Evolutionary conservation across 1,140 invertebrate species (phyloP), one percentile per base, ranked within the genome.

Genomic region (Leptoteleia sp.): DNA sequence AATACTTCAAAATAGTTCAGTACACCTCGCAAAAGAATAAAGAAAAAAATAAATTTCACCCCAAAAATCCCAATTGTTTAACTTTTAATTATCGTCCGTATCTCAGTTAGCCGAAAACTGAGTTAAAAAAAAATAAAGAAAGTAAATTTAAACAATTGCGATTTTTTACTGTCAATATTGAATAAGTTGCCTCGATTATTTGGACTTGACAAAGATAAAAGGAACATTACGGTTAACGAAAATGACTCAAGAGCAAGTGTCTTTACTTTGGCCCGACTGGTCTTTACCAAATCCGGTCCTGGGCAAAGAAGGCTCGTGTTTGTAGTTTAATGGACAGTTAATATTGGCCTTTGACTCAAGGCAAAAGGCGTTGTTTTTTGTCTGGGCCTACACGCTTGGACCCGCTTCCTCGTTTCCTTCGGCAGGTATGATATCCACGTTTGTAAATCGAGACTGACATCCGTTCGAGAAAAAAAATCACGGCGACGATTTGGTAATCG

Each of bases 251-350:
- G 16, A 48, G 35, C 43, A 52, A 52, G 67, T 61, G 67, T 43
- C 45, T 61, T 72, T 72, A 31, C 57, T 54, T 62, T 38, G 33
- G 38, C 0, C 38, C 38, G 47, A 35, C 29, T 37, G 37, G 31
- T 61, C 55, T 25, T 57, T 42, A 38, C 62, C 35, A 61, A 71
- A 71, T 71, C 45, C 47, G 55, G 68, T 62, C 68, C 47, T 31
- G 7, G 1, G 57, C 47, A 62, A 72, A 55, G 57, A 45, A 16
- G 57, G 37, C 47, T 62, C 47, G 62, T 62, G 48, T 72, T 72
- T 72, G 57, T 73, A 65, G 70, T 65, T 59, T 73, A 65, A 73
- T 73, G 59, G 70, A 73, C 59, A 65, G 70, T 73, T 65, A 73
- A 73, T 73, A 73, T 73, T 73, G 70, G 57, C 59, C 54, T 71